Base-by-base conservation (phyloP, 2,888 invertebrate genomes). In the Nudaria mundana region DNA sequence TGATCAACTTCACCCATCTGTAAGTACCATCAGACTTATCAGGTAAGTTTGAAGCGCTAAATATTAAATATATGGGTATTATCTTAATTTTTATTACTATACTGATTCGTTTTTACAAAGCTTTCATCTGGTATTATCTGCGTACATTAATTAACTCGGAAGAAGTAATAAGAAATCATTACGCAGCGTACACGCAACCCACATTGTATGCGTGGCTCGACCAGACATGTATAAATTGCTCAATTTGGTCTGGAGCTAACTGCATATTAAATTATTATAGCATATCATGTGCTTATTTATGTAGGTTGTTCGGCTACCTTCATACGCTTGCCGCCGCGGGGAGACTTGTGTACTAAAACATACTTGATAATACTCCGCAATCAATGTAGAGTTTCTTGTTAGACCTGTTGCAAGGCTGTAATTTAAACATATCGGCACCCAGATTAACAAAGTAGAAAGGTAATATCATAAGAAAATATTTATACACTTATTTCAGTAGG, bases 211-310 rank as follows among this genome's bases (percentile, higher is more conserved):
- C 65, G 59, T 52, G 53, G 56, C 58, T 26, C 18, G 22, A 14
- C 66, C 54, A 59, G 73, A 72, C 72, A 61, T 72, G 66, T 47
- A 62, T 82, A 86, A 83, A 86, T 85, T 84, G 82, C 82, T 86
- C 83, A 86, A 87, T 86, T 83, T 76, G 59, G 73, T 71, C 58
- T 52, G 53, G 56, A 73, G 73, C 76, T 76, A 81, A 81, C 72
- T 74, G 76, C 74, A 72, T 76, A 79, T 82, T 78, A 79, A 85
- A 82, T 84, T 78, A 84, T 77, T 75, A 77, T 69, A 56, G 66
- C 66, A 58, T 71, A 69, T 64, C 61, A 56, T 67, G 67, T 75
- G 8, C 20, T 8, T n/a, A n/a, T n/a, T n/a, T 20, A 68, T 66
- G 48, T 51, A 37, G 53, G 48, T 44, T 50, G 52, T 55, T 56